Conservation (phyloP, 2,113 vertebrate species). For the Cacatua alba region DNA sequence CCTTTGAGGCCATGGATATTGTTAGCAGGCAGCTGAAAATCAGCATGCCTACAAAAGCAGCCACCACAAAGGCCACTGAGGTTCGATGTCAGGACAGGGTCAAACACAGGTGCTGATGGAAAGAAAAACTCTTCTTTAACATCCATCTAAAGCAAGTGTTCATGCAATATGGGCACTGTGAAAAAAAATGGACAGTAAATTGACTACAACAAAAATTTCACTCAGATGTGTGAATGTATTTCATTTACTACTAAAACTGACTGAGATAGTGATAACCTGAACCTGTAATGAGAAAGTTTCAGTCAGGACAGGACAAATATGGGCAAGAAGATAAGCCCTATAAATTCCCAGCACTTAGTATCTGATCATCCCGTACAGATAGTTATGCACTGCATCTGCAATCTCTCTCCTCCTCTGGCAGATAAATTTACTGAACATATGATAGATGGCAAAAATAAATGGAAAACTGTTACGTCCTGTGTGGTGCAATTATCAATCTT, state of each 20-base stretch:
- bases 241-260: neutral
- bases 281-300: neutral
- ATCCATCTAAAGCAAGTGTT: neutral
- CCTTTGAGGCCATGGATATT: neutral
- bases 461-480: neutral
- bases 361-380: fast-evolving
- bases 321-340: neutral
- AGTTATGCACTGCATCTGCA: neutral
- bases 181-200: neutral
- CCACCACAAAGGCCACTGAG: neutral
- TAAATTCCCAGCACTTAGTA: fast-evolving
- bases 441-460: conserved; percentile 44
- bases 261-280: neutral
- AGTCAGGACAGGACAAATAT: neutral
- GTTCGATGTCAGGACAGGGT: neutral
- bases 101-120: neutral
- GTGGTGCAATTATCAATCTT: neutral
- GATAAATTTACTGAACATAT: neutral
- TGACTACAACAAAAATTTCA: neutral
- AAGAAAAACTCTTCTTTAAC: neutral
- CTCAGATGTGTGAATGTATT: neutral
- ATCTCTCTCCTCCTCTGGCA: neutral
- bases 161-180: neutral
- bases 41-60: neutral
- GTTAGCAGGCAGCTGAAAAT: neutral